Evolutionary conservation across 2,888 invertebrate species (phyloP), one percentile per base, ranked within the genome.

Genomic region (Anticlea derivata): DNA sequence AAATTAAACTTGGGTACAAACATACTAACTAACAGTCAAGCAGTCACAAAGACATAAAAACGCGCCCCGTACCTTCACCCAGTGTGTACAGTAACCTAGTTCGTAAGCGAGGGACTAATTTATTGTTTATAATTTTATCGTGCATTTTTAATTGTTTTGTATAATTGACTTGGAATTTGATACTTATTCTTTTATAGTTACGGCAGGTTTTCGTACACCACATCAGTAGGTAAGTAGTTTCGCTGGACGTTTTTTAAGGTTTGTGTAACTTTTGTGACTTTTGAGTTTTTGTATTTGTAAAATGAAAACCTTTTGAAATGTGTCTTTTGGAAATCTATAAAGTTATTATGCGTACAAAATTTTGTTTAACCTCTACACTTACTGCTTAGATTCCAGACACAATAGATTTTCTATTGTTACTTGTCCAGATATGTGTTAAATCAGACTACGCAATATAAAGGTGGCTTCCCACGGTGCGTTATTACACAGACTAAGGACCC

Each of bases 21-120:
- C n/a, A n/a, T n/a, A n/a, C n/a, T n/a, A n/a, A 17, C 17, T 2
- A 3, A 17, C 17, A 3, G 17, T 17, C 17, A 17, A 17, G 4
- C 4, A 17, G n/a, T n/a, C n/a, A n/a, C 2, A 17, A 4, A 2
- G 17, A 3, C 4, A 17, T 17, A 17, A 17, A 26, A 13, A n/a
- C 23, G 44, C n/a, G 7, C 24, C 37, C 22, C 50, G 55, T 52
- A 43, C 54, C 38, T 31, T 6, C 45, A 29, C 26, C 31, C 29
- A 29, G 30, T 34, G 39, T 50, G 38, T 52, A 34, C 17, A 43
- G 43, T 55, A 55, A 62, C 67, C 54, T 78, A 76, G 68, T 64
- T 51, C 61, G 40, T 80, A 80, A 82, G 80, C 70, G 67, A 73
- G 65, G 63, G 34, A 57, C 39, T 71, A 66, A 73, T 73, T 73